Evolutionary conservation across 2,888 invertebrate genomes (phyloP).

Genomic region (Drosophila neotestacea): DNA sequence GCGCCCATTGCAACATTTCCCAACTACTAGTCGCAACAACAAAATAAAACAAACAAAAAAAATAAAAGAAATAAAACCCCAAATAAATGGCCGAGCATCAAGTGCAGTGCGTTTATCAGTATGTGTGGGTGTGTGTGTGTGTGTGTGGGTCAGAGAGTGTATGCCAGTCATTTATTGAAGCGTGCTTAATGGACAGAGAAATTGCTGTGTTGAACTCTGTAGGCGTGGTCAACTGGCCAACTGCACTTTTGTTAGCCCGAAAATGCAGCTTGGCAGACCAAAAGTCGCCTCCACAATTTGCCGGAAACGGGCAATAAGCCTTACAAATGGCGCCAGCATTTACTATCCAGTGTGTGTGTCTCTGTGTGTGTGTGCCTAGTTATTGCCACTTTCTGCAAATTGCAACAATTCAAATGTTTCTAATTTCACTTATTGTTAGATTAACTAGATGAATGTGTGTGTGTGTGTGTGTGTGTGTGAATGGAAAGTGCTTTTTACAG

Average conservation of each 20-base stretch:
- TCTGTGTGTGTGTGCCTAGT: slow-evolving; percentile 14
- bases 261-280: slow-evolving; percentile 28
- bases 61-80: background rate
- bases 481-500: slow-evolving; percentile 11
- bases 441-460: slow-evolving; percentile 10
- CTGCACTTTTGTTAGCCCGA: slow-evolving; percentile 44
- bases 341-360: slow-evolving; percentile 6
- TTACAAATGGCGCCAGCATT: slow-evolving; percentile 44
- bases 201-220: slow-evolving; percentile 40
- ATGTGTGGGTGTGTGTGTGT: slow-evolving; percentile 32
- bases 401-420: slow-evolving; percentile 50
- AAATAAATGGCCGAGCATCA: slow-evolving; percentile 62
- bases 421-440: slow-evolving; percentile 37
- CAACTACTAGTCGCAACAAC: slow-evolving; percentile 17
- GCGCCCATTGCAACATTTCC: slow-evolving; percentile 34
- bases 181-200: slow-evolving; percentile 59
- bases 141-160: slow-evolving; percentile 24
- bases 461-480: slow-evolving; percentile 6
- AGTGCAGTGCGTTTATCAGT: slow-evolving; percentile 58
- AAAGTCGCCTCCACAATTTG: slow-evolving; percentile 36
- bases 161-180: slow-evolving; percentile 25
- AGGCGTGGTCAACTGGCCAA: slow-evolving; percentile 54
- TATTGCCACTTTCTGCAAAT: slow-evolving; percentile 40
- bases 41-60: no score
- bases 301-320: slow-evolving; percentile 52